Evolutionary conservation across 2,113 vertebrate genomes (phyloP), one percentile per base, ranked within the genome.

Genomic region (Crypturellus undulatus): DNA sequence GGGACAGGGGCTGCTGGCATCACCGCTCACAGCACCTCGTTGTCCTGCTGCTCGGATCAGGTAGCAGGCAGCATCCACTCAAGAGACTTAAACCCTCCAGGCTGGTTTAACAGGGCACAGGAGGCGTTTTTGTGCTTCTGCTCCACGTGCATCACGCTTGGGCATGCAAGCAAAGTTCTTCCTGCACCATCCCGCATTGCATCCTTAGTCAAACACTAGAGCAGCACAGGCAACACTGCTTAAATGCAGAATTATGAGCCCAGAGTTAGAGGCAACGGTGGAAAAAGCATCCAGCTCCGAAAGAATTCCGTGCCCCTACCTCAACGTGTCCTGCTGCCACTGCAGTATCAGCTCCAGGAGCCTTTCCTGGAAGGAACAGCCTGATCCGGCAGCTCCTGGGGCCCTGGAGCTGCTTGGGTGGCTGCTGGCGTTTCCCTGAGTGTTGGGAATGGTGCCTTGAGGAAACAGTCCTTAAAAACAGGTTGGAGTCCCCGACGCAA

Each of bases 61-160:
- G 51, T 3, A 8, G 83, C 75, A 65, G 8, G 24, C 14, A 68
- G 12, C 16, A 0, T 49, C 94, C 75, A 76, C 64, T 63, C 4
- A 3, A 6, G 54, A 14, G 51, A 73, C 60, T 88, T 85, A 34
- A 36, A 19, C 87, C 4, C 26, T n/a, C 70, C 0, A 0, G 40
- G 19, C 8, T 0, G 16, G 38, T 43, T 84, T 89, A 82, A 49
- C 8, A 0, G 8, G 47, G 51, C 52, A 16, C 30, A 28, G 67
- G 68, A 20, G 77, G 75, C 26, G 19, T 67, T 79, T 52, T 76
- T 76, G 36, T 26, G 2, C 77, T 90, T 49, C 79, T 42, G 17
- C 43, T 85, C 71, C n/a, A 5, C 20, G 0, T 0, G 49, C 71
- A 36, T 26, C 2, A 0, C 60, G 4, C 34, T 2, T 2, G 28